Conservation (phyloP, 2,113 vertebrate species). For the Panthera uncia region DNA sequence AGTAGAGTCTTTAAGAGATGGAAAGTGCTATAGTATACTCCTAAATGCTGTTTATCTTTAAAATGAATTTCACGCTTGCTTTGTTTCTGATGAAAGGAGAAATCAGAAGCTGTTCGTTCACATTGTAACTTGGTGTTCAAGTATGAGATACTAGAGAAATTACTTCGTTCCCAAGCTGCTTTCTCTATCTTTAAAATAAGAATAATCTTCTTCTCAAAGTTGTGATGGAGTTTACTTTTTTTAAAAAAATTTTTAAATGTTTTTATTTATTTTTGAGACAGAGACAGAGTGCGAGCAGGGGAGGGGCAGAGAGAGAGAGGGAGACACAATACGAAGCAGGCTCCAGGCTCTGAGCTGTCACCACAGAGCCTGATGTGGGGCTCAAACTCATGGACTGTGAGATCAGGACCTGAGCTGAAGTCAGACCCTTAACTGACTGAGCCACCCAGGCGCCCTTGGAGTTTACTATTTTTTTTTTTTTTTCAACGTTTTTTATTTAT, state of each 20-base stretch:
- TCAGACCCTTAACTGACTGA: too few species aligned
- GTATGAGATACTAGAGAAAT: neutral
- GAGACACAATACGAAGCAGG: too few species aligned
- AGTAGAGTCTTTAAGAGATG: neutral
- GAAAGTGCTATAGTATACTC: neutral
- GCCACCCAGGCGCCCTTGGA: too few species aligned
- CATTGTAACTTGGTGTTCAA: neutral
- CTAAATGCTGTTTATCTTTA: neutral
- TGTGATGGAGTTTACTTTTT: neutral
- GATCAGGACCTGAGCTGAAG: too few species aligned
- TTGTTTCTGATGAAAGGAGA: conserved; percentile 10
- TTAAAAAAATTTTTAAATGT: too few species aligned
- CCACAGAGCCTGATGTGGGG: too few species aligned
- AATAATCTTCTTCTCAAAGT: neutral
- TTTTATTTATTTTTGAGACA: too few species aligned
- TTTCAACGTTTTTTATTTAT: too few species aligned
- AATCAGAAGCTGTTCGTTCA: neutral
- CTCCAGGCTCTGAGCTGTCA: too few species aligned
- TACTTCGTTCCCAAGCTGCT: neutral
- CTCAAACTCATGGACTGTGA: too few species aligned
- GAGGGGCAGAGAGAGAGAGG: too few species aligned
- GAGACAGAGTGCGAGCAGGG: too few species aligned
- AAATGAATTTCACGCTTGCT: neutral
- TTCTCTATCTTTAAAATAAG: neutral
- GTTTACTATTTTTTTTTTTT: neutral